phyloP scores from a whole-genome alignment of 2,888 invertebrate genomes.

The Stenolophus ochropezus region DNA sequence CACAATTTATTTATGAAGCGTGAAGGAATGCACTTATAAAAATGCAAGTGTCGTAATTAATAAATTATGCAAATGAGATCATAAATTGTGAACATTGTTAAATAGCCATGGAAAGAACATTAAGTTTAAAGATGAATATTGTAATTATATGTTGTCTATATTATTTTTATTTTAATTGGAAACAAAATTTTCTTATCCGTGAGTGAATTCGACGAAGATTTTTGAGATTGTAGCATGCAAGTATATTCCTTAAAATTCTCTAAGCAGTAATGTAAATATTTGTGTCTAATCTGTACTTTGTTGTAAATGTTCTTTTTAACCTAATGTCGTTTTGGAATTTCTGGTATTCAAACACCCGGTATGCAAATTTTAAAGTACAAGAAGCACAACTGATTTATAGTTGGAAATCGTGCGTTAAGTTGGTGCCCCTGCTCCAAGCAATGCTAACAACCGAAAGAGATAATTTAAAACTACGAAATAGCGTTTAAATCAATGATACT shows the following conservation, averaged over 20 bases:
- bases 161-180: no score
- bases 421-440: not conserved
- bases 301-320: not conserved
- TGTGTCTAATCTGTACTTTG: not conserved
- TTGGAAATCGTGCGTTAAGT: conserved; percentile 28
- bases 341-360: conserved; percentile 21
- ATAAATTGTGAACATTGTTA: no score
- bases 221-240: no score
- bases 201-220: no score
- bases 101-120: no score
- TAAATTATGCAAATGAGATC: no score
- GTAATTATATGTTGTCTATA: no score
- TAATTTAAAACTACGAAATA: conserved; percentile 15
- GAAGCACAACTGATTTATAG: conserved; percentile 44
- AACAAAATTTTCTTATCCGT: no score
- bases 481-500: conserved; percentile 16
- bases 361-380: conserved; percentile 26
- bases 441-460: conserved; percentile 27
- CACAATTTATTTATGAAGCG: not conserved
- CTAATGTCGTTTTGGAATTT: conserved; percentile 2
- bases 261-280: no score
- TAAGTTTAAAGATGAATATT: no score
- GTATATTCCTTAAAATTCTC: no score
- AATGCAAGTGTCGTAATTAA: not conserved
- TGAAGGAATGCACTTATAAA: not conserved